Evolutionary conservation across 1,140 invertebrate genomes (phyloP).

Genomic region (Amphibalanus amphitrite): DNA sequence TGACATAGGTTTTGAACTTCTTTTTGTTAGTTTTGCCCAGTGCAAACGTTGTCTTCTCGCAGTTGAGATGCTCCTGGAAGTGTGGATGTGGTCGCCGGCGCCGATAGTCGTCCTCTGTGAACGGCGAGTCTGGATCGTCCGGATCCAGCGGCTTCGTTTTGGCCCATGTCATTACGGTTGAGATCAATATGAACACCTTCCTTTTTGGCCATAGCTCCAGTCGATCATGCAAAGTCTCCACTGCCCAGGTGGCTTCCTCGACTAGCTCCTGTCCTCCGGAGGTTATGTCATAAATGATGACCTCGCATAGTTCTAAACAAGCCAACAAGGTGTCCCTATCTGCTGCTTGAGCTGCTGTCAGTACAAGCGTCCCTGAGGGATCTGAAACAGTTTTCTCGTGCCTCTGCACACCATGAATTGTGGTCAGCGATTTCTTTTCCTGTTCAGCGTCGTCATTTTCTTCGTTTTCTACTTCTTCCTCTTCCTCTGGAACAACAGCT

Average conservation of each 20-base stretch:
- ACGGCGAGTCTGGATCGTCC: neutral
- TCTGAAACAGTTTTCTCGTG: neutral
- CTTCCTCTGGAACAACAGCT: neutral
- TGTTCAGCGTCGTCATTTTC: neutral
- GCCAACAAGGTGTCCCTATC: neutral
- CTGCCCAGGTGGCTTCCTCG: neutral
- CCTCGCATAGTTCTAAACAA: neutral
- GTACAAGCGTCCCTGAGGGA: neutral
- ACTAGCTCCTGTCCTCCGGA: neutral
- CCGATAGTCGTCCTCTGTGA: conserved; percentile 16
- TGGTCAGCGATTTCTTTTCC: neutral
- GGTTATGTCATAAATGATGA: neutral
- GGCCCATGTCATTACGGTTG: neutral
- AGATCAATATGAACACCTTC: neutral
- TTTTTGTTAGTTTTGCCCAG: neutral
- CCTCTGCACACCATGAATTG: neutral
- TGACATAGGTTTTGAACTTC: neutral
- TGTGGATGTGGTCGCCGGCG: conserved; percentile 8
- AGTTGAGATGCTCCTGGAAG: conserved; percentile 5
- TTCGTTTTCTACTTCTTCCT: neutral
- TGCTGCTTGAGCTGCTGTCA: neutral
- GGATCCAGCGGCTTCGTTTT: neutral
- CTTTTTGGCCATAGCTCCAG: neutral
- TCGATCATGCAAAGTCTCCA: neutral
- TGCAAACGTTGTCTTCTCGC: neutral